Evolutionary conservation across 2,113 vertebrate genomes (phyloP).

Genomic region (Oncorhynchus keta): DNA sequence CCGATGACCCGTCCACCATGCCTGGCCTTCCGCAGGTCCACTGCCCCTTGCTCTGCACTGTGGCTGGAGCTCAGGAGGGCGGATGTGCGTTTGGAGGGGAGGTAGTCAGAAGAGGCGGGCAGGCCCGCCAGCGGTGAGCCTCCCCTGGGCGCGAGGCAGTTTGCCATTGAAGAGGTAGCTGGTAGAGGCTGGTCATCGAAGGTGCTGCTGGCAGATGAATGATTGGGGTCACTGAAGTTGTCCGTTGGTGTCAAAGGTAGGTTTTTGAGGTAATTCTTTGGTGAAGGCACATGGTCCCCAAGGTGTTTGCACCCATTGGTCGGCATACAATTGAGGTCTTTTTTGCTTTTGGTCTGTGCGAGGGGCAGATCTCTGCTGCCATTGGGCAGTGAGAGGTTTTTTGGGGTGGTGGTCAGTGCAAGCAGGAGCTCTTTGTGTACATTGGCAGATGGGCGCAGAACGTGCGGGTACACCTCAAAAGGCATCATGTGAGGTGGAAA

Average conservation of each 20-base stretch:
- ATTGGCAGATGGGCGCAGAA: conserved; percentile 33
- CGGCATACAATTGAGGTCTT: conserved; percentile 10
- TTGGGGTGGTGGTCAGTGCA: conserved; percentile 76
- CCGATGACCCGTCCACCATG: conserved; percentile 73
- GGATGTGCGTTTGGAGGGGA: conserved; percentile 86
- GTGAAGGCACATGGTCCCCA: conserved; percentile 39
- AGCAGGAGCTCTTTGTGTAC: background rate
- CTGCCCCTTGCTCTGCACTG: conserved; percentile 71
- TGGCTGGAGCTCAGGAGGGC: conserved; percentile 68
- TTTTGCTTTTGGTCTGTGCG: conserved; percentile 36
- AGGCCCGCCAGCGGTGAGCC: conserved; percentile 80
- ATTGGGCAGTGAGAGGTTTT: conserved; percentile 80
- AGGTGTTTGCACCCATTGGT: background rate
- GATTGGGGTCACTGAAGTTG: conserved; percentile 41
- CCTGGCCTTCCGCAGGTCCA: conserved; percentile 84
- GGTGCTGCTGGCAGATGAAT: conserved; percentile 18
- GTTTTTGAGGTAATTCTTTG: conserved; percentile 59
- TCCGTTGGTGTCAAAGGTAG: conserved; percentile 5
- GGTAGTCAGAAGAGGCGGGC: conserved; percentile 76
- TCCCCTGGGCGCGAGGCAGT: conserved; percentile 37
- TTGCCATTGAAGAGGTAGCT: conserved; percentile 28
- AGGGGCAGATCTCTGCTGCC: conserved; percentile 54
- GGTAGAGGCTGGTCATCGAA: conserved; percentile 24
- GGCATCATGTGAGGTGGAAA: conserved; percentile 44
- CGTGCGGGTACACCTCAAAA: conserved; percentile 47